Evolutionary conservation across 1,140 invertebrate genomes (phyloP).

Genomic region (Frieseomelitta varia): DNA sequence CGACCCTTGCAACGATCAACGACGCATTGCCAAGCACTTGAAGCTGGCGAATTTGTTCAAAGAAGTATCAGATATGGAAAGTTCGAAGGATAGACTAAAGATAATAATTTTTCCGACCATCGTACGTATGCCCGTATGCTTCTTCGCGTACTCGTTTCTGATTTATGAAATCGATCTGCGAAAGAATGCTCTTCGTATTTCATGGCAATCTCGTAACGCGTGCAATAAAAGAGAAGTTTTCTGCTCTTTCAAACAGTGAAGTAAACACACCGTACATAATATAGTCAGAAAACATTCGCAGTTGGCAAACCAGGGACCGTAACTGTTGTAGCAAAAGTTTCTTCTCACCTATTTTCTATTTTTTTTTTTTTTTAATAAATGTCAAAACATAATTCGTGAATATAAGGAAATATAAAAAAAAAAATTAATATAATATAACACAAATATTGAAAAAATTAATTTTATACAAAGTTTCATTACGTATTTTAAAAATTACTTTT

Average conservation of each 20-base stretch:
- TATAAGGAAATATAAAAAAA: too few relatives aligned
- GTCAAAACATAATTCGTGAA: too few relatives aligned
- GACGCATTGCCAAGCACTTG: background rate
- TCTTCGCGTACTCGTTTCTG: background rate
- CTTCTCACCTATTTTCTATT: too few relatives aligned
- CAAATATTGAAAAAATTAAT: too few relatives aligned
- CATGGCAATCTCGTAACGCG: background rate
- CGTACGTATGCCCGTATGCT: too few relatives aligned
- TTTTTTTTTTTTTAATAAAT: too few relatives aligned
- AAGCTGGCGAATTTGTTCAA: background rate
- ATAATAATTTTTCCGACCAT: background rate
- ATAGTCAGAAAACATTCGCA: too few relatives aligned
- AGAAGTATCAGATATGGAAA: background rate
- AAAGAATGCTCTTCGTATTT: background rate
- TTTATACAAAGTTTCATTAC: too few relatives aligned
- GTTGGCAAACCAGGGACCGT: too few relatives aligned
- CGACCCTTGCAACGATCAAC: background rate
- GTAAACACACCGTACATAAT: background rate
- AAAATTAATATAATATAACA: too few relatives aligned
- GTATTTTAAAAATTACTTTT: too few relatives aligned
- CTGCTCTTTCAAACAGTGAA: background rate
- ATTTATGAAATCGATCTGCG: conserved; percentile 9
- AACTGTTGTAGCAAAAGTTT: too few relatives aligned
- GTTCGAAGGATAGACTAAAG: background rate
- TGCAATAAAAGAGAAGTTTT: background rate